Evolutionary conservation across 1,140 invertebrate species (phyloP).

Genomic region (Drosophila pachea): DNA sequence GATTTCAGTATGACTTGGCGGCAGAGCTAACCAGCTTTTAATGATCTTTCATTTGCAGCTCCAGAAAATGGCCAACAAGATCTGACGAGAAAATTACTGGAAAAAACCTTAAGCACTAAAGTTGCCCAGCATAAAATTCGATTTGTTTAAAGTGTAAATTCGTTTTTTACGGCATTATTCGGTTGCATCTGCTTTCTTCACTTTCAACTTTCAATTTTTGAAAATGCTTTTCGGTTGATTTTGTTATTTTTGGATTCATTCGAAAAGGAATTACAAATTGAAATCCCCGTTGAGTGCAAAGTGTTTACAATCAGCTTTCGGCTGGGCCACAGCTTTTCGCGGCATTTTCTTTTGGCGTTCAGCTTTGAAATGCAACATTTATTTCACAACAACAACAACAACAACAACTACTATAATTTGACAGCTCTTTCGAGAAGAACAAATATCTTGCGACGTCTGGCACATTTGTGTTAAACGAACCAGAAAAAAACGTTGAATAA

Average conservation of each 20-base stretch:
- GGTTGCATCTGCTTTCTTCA: constrained; percentile 10
- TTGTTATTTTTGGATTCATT: constrained; percentile 12
- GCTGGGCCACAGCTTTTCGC: constrained; percentile 46
- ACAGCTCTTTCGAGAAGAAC: constrained; percentile 18
- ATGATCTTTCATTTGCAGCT: constrained; percentile 32
- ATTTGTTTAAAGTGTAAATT: constrained; percentile 9
- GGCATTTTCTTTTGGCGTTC: constrained; percentile 26
- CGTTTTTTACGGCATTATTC: too few relatives aligned
- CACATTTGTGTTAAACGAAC: constrained; percentile 27
- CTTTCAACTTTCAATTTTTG: constrained; percentile 1
- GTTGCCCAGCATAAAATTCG: constrained; percentile 14
- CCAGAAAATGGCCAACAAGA: neutral
- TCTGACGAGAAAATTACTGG: too few relatives aligned
- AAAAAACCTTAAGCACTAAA: neutral
- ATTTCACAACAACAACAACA: constrained; percentile 39
- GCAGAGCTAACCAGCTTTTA: neutral
- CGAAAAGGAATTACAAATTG: constrained; percentile 49
- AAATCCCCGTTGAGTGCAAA: constrained; percentile 33
- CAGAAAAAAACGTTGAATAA: constrained; percentile 28
- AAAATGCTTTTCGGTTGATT: constrained; percentile 4
- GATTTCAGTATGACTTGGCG: neutral
- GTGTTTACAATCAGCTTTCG: constrained; percentile 32
- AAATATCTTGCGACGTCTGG: constrained; percentile 27
- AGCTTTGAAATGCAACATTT: constrained; percentile 44
- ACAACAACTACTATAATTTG: constrained; percentile 10